Evolutionary conservation across 2,888 invertebrate genomes (phyloP).

Genomic region (Lysandra bellargus): DNA sequence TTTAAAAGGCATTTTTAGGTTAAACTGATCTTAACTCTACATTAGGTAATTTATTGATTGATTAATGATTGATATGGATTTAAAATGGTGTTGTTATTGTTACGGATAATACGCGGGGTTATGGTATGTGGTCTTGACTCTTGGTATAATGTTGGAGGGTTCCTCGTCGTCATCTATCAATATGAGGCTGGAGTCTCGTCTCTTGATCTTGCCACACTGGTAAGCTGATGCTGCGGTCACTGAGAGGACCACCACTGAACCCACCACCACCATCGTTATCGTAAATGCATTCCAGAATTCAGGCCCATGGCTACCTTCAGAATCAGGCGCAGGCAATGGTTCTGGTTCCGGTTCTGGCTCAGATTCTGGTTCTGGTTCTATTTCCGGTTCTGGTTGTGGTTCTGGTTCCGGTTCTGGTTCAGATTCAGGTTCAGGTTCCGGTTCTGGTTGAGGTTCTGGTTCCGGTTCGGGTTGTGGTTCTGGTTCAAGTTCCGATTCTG

Average conservation of each 20-base stretch:
- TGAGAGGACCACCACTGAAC: conserved; percentile 39
- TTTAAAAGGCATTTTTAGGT: too few species aligned
- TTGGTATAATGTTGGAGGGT: conserved; percentile 43
- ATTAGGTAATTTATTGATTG: too few species aligned
- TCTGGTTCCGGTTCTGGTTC: too few species aligned
- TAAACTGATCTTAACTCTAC: background rate
- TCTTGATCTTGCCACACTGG: conserved; percentile 45
- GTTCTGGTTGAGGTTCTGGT: background rate
- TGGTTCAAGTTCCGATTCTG: background rate
- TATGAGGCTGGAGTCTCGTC: conserved; percentile 31
- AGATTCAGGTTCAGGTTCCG: background rate
- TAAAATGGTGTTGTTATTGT: background rate
- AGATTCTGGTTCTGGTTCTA: background rate
- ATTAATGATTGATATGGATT: background rate
- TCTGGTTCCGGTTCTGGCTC: conserved; percentile 49
- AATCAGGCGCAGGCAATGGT: conserved; percentile 47
- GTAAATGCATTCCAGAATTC: conserved; percentile 46
- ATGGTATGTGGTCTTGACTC: conserved; percentile 34
- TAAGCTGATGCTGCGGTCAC: conserved; percentile 45
- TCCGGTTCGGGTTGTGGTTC: background rate
- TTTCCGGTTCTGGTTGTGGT: too few species aligned
- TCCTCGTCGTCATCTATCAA: conserved; percentile 40
- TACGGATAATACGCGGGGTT: conserved; percentile 28
- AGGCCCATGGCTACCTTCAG: conserved; percentile 44
- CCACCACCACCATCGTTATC: conserved; percentile 46